These are phyloP conservation scores for Diuraphis noxia DNA, from an alignment of 1,140 invertebrate species.

Conservation along the genomic window DNA sequence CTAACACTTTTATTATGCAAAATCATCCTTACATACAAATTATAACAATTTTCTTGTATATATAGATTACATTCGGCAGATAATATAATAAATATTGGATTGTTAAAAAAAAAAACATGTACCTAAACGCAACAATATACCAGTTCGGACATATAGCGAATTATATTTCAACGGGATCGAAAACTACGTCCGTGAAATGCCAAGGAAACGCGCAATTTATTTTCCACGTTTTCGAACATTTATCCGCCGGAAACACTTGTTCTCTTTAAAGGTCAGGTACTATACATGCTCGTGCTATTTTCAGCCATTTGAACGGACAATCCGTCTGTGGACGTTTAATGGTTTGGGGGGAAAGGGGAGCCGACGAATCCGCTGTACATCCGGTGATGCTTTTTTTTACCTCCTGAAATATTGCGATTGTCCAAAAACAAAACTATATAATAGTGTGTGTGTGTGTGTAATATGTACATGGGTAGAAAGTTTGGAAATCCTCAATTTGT, in stretches of 20 bases:
- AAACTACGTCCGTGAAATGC: not conserved
- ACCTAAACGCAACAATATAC: not conserved
- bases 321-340: not conserved
- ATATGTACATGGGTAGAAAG: not conserved
- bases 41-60: not conserved
- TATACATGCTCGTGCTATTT: not conserved
- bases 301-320: not conserved
- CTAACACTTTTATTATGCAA: not conserved
- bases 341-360: no score
- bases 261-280: conserved; percentile 23
- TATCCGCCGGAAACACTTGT: conserved; percentile 37
- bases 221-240: conserved; percentile 3
- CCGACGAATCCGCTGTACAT: not conserved
- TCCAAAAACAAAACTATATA: not conserved
- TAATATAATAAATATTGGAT: not conserved
- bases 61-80: not conserved
- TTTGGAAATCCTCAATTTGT: not conserved
- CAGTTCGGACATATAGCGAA: not conserved
- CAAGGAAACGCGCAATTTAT: conserved; percentile 24
- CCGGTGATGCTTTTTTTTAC: not conserved
- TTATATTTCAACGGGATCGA: not conserved
- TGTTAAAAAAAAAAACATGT: not conserved
- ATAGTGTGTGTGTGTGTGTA: not conserved
- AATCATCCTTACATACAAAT: not conserved
- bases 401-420: not conserved